These are phyloP conservation scores for Caloenas nicobarica DNA, from an alignment of 2,113 vertebrate genomes.

Conservation along the genomic window DNA sequence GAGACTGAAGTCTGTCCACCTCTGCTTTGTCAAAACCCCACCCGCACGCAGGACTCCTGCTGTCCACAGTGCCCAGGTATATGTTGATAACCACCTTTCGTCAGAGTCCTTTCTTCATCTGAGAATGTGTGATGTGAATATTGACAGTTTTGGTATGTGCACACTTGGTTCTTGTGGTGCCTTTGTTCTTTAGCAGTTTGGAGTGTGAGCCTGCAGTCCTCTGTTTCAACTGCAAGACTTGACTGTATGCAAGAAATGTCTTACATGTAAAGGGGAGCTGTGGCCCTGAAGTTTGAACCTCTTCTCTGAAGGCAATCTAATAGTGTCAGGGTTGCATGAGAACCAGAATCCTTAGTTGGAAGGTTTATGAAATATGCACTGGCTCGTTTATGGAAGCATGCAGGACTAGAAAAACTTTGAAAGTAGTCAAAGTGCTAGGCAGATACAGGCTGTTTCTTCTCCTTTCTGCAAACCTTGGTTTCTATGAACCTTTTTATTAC, in stretches of 20 bases:
- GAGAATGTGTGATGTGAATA: neutral
- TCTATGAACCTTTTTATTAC: neutral
- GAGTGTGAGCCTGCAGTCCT: neutral
- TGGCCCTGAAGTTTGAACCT: neutral
- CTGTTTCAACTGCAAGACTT: neutral
- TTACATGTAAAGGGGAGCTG: neutral
- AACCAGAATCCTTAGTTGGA: neutral
- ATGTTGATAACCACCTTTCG: neutral
- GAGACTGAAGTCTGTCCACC: constrained; percentile 92
- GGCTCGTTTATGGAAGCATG: neutral
- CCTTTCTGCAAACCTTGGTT: neutral
- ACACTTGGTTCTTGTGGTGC: neutral
- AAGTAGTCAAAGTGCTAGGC: neutral
- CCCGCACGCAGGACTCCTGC: constrained; percentile 88
- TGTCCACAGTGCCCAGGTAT: constrained; percentile 88
- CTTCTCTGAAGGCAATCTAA: neutral
- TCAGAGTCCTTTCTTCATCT: neutral
- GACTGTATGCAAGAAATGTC: neutral
- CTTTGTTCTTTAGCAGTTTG: neutral
- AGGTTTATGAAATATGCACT: neutral
- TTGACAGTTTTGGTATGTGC: neutral
- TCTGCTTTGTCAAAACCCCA: constrained; percentile 87
- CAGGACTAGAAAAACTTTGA: neutral
- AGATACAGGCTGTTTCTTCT: neutral
- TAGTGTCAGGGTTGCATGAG: neutral